Conservation (phyloP, 2,888 invertebrate genomes). For the Galeruca laticollis region DNA sequence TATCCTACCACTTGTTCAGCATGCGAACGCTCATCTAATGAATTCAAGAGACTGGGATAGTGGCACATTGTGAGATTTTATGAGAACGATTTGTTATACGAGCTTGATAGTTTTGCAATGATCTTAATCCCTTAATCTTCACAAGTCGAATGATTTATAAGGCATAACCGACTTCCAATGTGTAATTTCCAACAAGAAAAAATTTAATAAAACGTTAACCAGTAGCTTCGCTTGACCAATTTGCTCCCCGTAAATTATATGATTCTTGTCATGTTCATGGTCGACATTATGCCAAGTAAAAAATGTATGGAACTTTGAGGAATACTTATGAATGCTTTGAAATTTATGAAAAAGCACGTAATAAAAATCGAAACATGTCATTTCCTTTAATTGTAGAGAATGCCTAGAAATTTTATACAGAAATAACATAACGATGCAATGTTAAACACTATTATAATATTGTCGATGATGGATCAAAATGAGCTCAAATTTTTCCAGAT, state of each 20-base stretch:
- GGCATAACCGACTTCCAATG: slow-evolving; percentile 25
- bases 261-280: slow-evolving; percentile 22
- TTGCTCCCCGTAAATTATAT: slow-evolving; percentile 23
- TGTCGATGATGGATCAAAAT: too few relatives aligned
- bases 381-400: background rate
- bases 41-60: background rate
- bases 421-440: too few relatives aligned
- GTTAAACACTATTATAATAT: too few relatives aligned
- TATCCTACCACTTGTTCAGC: slow-evolving; percentile 1
- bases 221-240: slow-evolving; percentile 29
- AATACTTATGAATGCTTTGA: background rate
- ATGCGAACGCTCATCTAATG: background rate
- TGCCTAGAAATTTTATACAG: background rate
- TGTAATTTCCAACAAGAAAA: slow-evolving; percentile 23
- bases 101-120: slow-evolving; percentile 25
- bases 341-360: background rate
- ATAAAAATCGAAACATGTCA: background rate
- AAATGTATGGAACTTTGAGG: slow-evolving; percentile 10
- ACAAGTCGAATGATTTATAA: slow-evolving; percentile 28
- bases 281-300: slow-evolving; percentile 7
- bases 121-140: slow-evolving; percentile 27
- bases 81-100: slow-evolving; percentile 22
- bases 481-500: too few relatives aligned
- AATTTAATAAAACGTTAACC: slow-evolving; percentile 24
- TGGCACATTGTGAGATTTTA: slow-evolving; percentile 13